Evolutionary conservation across 2,797 vertebrate genomes (phyloP), one percentile per base, ranked within the genome.

Genomic region (Eutrigla gurnardus): DNA sequence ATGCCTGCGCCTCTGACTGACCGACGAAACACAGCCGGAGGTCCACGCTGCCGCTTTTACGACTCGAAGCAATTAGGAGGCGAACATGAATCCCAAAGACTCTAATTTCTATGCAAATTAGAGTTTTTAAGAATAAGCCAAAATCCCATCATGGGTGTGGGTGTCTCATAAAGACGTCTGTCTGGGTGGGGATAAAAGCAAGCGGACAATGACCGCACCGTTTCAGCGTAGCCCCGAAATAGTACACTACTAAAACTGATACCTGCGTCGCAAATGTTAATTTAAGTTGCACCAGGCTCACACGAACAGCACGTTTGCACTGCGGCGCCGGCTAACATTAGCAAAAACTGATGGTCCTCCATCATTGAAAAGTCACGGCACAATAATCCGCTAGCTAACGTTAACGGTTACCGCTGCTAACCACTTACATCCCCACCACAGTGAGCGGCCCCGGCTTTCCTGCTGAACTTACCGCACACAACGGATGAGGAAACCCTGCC

Each of bases 371-470:
- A 93, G 91, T 91, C 91, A 88, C 4, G 84, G 85, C 85, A 89
- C 90, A 92, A 90, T 94, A 94, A 94, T 93, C 93, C 90, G 91
- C 86, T 93, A 93, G 92, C 91, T 88, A 81, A 73, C 78, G 61
- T 12, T 62, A 40, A 86, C 75, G 43, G 52, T 65, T 37, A 63
- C 70, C 54, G 63, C 14, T 60, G 86, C 85, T 91, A 91, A 75
- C 83, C 79, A 52, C 74, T 35, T 36, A 36, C 82, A 84, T 81
- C 87, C 78, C 40, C 42, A 35, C 6, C 35, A 32, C 67, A 74
- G 72, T 4, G 13, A 66, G 58, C n/a, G 35, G n/a, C 54, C 7
- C 36, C 0, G 15, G 65, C 40, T 25, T 35, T n/a, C 45, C 39
- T 11, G 36, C 3, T 36, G 8, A 53, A 91, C 93, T 91, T 78